Conservation (phyloP, 2,113 vertebrate species). For the Sterrhoptilus dennistouni region DNA sequence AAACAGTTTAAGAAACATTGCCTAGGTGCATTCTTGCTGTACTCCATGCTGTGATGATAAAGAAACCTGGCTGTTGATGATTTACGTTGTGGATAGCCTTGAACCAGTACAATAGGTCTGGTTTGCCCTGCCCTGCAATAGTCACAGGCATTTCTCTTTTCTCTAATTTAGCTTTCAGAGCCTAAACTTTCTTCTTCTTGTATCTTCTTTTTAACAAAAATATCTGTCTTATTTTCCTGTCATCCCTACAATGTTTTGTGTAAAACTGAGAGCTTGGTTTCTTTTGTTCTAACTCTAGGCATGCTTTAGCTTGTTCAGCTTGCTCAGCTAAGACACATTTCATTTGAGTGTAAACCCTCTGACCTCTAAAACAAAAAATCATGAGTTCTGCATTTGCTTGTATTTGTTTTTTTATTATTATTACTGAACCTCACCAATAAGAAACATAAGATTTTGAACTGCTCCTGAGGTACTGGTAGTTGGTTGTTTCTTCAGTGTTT, state of each 20-base stretch:
- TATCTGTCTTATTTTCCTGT: not conserved
- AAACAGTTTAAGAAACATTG: not conserved
- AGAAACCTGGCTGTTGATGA: not conserved
- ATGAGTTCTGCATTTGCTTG: not conserved
- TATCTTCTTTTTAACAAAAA: not conserved
- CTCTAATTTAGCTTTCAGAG: not conserved
- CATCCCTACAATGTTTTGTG: not conserved
- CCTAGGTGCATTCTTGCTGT: not conserved
- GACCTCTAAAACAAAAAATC: not conserved
- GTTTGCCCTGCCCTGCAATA: not conserved
- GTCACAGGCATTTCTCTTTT: not conserved
- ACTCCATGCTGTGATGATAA: not conserved
- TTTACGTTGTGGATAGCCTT: not conserved
- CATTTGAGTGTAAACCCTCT: not conserved
- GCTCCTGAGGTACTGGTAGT: not conserved
- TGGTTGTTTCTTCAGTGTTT: not conserved
- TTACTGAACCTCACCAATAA: not conserved
- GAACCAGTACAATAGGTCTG: slow-evolving; percentile 1
- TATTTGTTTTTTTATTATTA: not conserved
- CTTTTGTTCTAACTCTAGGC: not conserved
- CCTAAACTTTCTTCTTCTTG: not conserved
- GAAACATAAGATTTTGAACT: not conserved
- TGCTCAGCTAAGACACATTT: not conserved
- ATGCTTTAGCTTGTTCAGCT: not conserved
- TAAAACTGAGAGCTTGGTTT: not conserved